A percentile compares a stretch with the other conserved stretches of the same genome.
Conservation (phyloP, 2,113 vertebrate genomes). For the Indicator maculatus region DNA sequence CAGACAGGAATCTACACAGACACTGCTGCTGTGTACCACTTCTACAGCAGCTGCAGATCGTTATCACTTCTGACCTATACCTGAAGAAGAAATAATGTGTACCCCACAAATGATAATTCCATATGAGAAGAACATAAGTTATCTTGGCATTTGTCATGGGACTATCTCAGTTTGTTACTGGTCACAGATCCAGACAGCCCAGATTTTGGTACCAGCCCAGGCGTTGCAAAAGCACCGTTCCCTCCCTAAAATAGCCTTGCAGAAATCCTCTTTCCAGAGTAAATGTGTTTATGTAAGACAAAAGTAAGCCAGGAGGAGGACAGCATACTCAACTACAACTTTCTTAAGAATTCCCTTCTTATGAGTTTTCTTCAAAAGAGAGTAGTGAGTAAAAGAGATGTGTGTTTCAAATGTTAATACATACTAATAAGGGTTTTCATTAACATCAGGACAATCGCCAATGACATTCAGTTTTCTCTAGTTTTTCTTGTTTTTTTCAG, state of each 20-base stretch:
- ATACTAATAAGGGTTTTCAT: not conserved
- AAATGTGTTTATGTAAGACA: not conserved
- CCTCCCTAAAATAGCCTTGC: not conserved
- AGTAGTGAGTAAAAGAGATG: not conserved
- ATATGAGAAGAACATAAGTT: not conserved
- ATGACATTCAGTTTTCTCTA: not conserved
- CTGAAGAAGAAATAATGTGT: not conserved
- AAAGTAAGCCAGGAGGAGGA: not conserved
- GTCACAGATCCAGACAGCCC: not conserved
- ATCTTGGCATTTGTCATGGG: not conserved
- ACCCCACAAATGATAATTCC: not conserved
- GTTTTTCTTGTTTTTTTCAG: not conserved
- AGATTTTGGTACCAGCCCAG: not conserved
- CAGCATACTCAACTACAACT: not conserved
- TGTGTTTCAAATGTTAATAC: not conserved
- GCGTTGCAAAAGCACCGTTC: not conserved
- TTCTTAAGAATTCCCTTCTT: not conserved
- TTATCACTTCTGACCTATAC: not conserved
- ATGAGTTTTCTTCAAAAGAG: not conserved
- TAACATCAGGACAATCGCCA: not conserved
- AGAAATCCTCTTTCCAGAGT: not conserved
- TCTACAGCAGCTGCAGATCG: not conserved
- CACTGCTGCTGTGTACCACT: not conserved
- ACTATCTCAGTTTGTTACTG: not conserved
- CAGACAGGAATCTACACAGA: not conserved